Conservation (phyloP, 2,797 vertebrate genomes). For the Cryptoblepharus egeriae region DNA sequence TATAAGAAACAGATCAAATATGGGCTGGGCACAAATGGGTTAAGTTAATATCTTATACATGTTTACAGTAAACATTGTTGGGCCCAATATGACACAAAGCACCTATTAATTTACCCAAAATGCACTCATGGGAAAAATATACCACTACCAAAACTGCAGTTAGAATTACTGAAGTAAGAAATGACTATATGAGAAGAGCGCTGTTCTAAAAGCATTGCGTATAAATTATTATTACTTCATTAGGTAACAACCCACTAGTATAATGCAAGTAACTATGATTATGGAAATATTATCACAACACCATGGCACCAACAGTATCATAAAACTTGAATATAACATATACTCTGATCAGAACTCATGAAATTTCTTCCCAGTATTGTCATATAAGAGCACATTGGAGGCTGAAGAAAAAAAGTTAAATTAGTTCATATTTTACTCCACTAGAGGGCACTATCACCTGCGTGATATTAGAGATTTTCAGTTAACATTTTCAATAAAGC, state of each 20-base stretch:
- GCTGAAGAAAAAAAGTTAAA: neutral
- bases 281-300: neutral
- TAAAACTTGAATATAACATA: neutral
- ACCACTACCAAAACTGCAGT: neutral
- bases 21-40: too few species aligned
- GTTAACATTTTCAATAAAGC: neutral
- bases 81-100: neutral
- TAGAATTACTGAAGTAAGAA: neutral
- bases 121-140: neutral
- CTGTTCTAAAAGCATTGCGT: neutral
- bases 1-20: too few species aligned
- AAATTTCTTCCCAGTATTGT: neutral
- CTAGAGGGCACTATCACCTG: slow-evolving; percentile 17
- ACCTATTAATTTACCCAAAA: neutral
- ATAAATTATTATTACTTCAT: neutral
- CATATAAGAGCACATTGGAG: neutral
- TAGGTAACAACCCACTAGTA: neutral
- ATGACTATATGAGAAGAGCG: neutral
- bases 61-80: neutral
- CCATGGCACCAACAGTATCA: neutral
- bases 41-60: too few species aligned
- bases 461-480: neutral
- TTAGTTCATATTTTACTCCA: slow-evolving; percentile 21
- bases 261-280: neutral
- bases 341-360: neutral